Evolutionary conservation across 1,140 invertebrate species (phyloP), one percentile per base, ranked within the genome.

Genomic region (Melitaea cinxia): DNA sequence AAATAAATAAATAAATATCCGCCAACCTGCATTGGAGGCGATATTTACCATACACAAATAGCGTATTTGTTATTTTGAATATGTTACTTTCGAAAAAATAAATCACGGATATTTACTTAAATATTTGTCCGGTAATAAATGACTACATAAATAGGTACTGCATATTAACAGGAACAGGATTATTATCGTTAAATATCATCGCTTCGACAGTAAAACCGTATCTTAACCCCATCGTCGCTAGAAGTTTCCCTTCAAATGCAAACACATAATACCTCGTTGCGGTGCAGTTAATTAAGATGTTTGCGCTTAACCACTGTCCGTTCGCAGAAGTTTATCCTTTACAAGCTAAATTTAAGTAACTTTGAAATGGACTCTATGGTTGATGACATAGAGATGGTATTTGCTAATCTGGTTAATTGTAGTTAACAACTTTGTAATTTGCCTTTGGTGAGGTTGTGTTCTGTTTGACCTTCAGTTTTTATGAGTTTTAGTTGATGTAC

Each of bases 261-360:
- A 47, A 65, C 26, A 26, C 54, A 65, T 17, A 57, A 54, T 52
- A 65, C 45, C 52, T 49, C 45, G 52, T 42, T 42, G 54, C 50
- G 65, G 47, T 62, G 65, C 58, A 52, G 65, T 68, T 68, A 68
- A 68, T 68, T 68, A 68, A 68, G 65, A 68, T 57, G 58, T 52
- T 62, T 68, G 58, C 42, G 42, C 58, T 65, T 35, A 33, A 52
- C 30, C 61, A 15, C 35, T 50, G 33, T 33, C 52, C 26, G 21
- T 54, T 52, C 24, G 15, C 28, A 47, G 42, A 47, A 47, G 19
- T 47, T 47, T 47, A 35, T 54, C 15, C 52, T 17, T 12, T 35
- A 12, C 42, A n/a, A 23, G 1, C 21, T 4, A n/a, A 12, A 14
- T n/a, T n/a, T n/a, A n/a, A n/a, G n/a, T 0, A 17, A 47, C 1